phyloP scores from a whole-genome alignment of 2,797 vertebrate genomes.

The Enteromius argenteus region DNA sequence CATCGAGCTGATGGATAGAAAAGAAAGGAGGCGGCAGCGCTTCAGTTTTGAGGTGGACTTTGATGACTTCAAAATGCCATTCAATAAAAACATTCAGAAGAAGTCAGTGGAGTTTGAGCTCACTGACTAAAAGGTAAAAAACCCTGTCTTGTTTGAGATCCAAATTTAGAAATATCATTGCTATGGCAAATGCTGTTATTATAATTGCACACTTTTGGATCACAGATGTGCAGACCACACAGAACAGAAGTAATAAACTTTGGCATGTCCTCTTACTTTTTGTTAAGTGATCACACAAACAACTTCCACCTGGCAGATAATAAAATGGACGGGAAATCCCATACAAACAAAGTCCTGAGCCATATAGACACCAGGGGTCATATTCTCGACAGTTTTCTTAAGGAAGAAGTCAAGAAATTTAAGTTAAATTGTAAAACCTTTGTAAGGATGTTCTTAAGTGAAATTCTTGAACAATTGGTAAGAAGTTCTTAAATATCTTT shows the following conservation, averaged over 20 bases:
- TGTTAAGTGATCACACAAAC: neutral
- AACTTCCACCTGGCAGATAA: neutral
- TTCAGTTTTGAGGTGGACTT: slow-evolving; percentile 80
- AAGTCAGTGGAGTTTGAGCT: slow-evolving; percentile 66
- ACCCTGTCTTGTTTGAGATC: neutral
- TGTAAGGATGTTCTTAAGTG: neutral
- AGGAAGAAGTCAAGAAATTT: neutral
- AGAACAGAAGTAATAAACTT: neutral
- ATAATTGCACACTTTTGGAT: neutral
- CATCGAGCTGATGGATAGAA: slow-evolving; percentile 79
- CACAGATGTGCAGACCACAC: neutral
- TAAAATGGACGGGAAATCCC: neutral
- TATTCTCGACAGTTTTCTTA: neutral
- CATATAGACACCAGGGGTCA: neutral
- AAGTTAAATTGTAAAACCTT: neutral
- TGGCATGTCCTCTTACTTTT: neutral
- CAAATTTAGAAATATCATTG: neutral
- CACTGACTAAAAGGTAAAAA: slow-evolving; percentile 22
- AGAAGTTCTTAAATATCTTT: neutral
- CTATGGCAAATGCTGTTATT: neutral
- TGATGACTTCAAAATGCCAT: slow-evolving; percentile 83
- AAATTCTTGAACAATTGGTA: neutral
- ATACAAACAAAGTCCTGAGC: neutral
- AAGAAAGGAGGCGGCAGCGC: slow-evolving; percentile 72
- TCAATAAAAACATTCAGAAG: slow-evolving; percentile 76